Evolutionary conservation across 2,888 invertebrate genomes (phyloP), one percentile per base, ranked within the genome.

Genomic region (Eupithecia abbreviata): DNA sequence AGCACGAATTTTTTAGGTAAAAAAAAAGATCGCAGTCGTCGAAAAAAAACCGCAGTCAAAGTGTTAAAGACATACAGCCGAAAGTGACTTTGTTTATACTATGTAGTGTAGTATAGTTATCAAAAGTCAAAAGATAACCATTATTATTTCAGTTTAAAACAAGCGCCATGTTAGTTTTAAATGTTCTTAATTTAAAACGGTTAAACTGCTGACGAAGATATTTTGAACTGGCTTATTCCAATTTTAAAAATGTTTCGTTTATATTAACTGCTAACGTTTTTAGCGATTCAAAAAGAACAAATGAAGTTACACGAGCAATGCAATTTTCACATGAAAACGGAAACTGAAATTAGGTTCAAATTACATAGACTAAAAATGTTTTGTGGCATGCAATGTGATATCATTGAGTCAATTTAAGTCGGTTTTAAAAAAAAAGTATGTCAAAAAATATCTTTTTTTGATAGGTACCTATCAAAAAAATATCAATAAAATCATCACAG

Each of bases 261-360:
- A 15, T 13, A 42, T 66, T 13, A 42, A 42, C 13, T 66, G 6
- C 13, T 66, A 15, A 66, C 42, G 6, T 2, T 66, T 42, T 13
- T 66, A 42, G 42, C 66, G 15, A 42, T 66, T 15, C n/a, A 71
- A 66, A 66, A 66, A 67, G 30, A 45, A 69, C 69, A 70, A 65
- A 62, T 41, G 15, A 55, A 66, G 47, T 74, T 62, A 74, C 58
- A 58, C 41, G 69, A 51, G 62, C 65, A 43, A 66, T 76, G 75
- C 73, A 73, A 75, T 80, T 79, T 81, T 74, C 73, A 78, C 75
- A 72, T 79, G 68, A 72, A 79, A 78, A 72, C 66, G 41, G 30
- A 75, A 76, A 72, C 70, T 42, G 7, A 62, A 73, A 80, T 78
- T 80, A 78, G 69, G 68, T 76, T 76, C 58, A 76, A 77, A 77